Base-by-base conservation (phyloP, 2,888 invertebrate genomes). In the Polydesmus complanatus region DNA sequence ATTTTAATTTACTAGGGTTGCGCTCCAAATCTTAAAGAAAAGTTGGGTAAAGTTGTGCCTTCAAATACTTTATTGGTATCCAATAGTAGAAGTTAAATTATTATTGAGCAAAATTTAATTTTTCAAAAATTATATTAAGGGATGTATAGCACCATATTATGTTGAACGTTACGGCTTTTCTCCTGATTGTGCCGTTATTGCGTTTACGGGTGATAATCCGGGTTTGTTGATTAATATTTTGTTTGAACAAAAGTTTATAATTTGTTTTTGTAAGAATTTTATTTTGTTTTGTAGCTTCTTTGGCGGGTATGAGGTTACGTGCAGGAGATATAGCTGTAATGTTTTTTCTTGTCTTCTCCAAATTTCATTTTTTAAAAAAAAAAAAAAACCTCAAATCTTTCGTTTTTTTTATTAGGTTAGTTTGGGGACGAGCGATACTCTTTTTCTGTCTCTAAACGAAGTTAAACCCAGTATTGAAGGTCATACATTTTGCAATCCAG, bases 171-270 rank as follows among this genome's bases (percentile, higher is more conserved):
- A 90, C 74, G 86, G 88, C 19, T 93, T 97, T 75, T 79, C 81
- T 64, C 74, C 83, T 0, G 79, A 83, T 18, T 96, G 96, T 72
- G 78, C 81, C 68, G 81, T 97, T 1, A 78, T 90, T 2, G 86
- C 91, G 0, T 95, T 93, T 73, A 95, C 95, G 0, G 97, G 97
- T 0, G 96, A 97, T 73, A 97, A 97, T 79, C 88, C 92, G 25
- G 85, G 89, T 1, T 87, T 90, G 0, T 75, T 91, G 23, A 83
- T 86, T 65, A 89, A 89, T 81, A 74, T 71, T 68, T 64, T 21
- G 55, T 18, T 49, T 11, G 18, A 23, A 52, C 22, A 54, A 56
- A 51, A 14, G 27, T 50, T 37, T 61, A 18, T 18, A 48, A 50
- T 18, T 52, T 61, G n/a, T n/a, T n/a, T n/a, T n/a, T n/a, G n/a